phyloP scores from a whole-genome alignment of 1,140 invertebrate genomes.

The Rhopalosiphum maidis region DNA sequence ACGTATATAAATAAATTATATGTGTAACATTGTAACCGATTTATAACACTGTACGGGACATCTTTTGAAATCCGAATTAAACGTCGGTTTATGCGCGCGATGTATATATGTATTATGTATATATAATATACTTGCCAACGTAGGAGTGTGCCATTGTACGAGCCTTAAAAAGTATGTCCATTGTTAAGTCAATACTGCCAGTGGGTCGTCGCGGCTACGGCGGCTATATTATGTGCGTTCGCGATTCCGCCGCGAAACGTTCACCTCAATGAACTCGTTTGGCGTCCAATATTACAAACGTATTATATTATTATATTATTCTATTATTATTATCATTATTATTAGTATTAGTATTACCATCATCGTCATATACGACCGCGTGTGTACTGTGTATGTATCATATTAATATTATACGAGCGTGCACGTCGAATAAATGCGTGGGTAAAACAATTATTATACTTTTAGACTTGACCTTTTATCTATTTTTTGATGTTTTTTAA shows the following conservation, averaged over 20 bases:
- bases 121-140: background rate
- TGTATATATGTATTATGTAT: too few species aligned
- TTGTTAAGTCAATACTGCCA: slow-evolving; percentile 21
- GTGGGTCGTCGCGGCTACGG: background rate
- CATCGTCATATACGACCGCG: background rate
- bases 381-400: background rate
- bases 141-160: slow-evolving; percentile 12
- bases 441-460: background rate
- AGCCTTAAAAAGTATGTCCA: slow-evolving; percentile 26
- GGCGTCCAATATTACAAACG: background rate
- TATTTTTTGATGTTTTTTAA: background rate
- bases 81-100: background rate
- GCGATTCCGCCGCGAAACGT: slow-evolving; percentile 28
- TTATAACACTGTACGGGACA: background rate
- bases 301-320: background rate
- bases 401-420: background rate
- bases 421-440: background rate
- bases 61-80: slow-evolving; percentile 24
- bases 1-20: background rate
- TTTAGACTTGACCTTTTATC: background rate
- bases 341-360: background rate
- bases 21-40: slow-evolving; percentile 1
- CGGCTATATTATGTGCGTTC: background rate
- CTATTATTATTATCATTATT: background rate
- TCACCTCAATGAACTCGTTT: slow-evolving; percentile 28